A percentile compares a stretch with the other conserved stretches of the same genome.
Evolutionary conservation across 2,888 invertebrate species (phyloP).

Genomic region (Trichacis sp.): DNA sequence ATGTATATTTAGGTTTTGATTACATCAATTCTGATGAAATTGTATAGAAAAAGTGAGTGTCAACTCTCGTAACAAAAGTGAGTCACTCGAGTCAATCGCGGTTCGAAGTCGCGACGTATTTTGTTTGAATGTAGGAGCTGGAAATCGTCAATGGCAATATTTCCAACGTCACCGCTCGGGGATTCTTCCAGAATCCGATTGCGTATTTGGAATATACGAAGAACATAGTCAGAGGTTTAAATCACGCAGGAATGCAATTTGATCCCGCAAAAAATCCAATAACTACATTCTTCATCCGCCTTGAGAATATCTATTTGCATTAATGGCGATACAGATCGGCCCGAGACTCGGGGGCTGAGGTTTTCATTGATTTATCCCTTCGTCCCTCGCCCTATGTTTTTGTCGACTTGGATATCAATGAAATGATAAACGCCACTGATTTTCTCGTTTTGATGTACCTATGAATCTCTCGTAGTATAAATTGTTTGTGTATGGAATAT

Average conservation of each 20-base stretch:
- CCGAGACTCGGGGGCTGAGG: conserved; percentile 21
- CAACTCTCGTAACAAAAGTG: no score
- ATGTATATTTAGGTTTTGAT: no score
- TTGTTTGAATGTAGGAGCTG: neutral
- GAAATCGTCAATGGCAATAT: conserved; percentile 3
- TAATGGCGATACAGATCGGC: conserved; percentile 29
- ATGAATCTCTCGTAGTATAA: no score
- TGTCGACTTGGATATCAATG: conserved; percentile 11
- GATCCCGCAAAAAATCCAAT: conserved; percentile 63
- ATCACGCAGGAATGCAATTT: conserved; percentile 62
- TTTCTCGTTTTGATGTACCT: no score
- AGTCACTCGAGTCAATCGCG: no score
- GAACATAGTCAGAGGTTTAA: conserved; percentile 34
- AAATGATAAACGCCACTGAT: neutral
- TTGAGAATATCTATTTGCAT: conserved; percentile 42
- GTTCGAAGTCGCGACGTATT: neutral
- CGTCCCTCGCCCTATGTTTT: conserved; percentile 16
- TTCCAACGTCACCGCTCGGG: conserved; percentile 11
- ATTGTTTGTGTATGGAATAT: no score
- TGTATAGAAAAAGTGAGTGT: no score
- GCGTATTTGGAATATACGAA: conserved; percentile 36
- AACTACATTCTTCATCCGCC: conserved; percentile 59
- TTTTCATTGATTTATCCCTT: conserved; percentile 34
- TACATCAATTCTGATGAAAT: no score
- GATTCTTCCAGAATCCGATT: conserved; percentile 31